Percentiles rank a stretch among this genome's conserved stretches.
Conservation (phyloP, 1,140 invertebrate species). For the Tetraneura akinire region DNA sequence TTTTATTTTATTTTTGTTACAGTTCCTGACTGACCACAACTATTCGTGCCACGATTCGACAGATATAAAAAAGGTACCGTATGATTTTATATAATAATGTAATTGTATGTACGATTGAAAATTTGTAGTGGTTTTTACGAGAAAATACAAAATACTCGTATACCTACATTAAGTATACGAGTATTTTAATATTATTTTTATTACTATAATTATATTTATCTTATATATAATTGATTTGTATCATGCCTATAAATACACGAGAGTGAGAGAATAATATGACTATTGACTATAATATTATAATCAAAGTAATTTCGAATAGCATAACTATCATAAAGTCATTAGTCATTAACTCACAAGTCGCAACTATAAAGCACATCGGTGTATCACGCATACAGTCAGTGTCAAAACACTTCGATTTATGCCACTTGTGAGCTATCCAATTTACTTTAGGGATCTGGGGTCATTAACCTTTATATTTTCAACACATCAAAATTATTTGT, state of each 20-base stretch:
- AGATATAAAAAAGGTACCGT: constrained; percentile 37
- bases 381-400: constrained; percentile 1
- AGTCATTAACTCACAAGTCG: too few relatives aligned
- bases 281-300: too few relatives aligned
- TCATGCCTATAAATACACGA: too few relatives aligned
- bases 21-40: constrained; percentile 51
- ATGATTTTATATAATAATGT: not conserved
- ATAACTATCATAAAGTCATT: too few relatives aligned
- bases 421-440: not conserved
- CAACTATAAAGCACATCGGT: too few relatives aligned
- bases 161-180: not conserved
- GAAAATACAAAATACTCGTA: not conserved
- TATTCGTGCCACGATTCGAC: constrained; percentile 33
- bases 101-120: not conserved
- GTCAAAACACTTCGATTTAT: constrained; percentile 7
- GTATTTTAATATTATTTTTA: too few relatives aligned
- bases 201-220: too few relatives aligned
- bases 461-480: not conserved
- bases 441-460: not conserved
- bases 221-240: too few relatives aligned
- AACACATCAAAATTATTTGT: not conserved
- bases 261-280: too few relatives aligned
- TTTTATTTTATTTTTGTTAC: constrained; percentile 36
- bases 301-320: not conserved
- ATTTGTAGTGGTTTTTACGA: not conserved